phyloP scores from a whole-genome alignment of 2,888 invertebrate genomes.

The Trissolcus japonicus region DNA sequence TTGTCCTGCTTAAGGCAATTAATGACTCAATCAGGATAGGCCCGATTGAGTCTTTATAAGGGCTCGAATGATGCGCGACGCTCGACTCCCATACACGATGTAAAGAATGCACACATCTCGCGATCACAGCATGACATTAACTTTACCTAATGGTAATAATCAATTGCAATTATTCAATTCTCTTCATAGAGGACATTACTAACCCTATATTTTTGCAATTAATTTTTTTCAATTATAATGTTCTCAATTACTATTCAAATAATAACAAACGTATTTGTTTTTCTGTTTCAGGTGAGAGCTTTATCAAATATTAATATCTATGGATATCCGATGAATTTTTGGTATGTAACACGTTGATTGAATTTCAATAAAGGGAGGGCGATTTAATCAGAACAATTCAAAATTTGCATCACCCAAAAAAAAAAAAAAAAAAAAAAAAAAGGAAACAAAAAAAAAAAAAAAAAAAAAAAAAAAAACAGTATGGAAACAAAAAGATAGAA shows the following conservation, averaged over 20 bases:
- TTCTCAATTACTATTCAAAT: neutral
- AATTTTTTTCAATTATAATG: neutral
- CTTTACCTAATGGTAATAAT: slow-evolving; percentile 4
- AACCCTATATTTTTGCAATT: neutral
- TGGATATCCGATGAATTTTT: neutral
- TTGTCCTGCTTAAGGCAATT: slow-evolving; percentile 72
- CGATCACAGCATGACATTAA: slow-evolving; percentile 64
- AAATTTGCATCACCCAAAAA: too few relatives aligned
- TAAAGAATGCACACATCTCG: slow-evolving; percentile 66
- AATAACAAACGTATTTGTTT: slow-evolving; percentile 13
- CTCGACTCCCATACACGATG: slow-evolving; percentile 68
- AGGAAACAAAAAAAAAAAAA: neutral
- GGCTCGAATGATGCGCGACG: slow-evolving; percentile 67
- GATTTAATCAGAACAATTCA: too few relatives aligned
- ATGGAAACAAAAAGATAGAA: too few relatives aligned
- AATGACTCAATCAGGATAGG: slow-evolving; percentile 69
- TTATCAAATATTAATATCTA: neutral
- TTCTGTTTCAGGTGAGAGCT: slow-evolving; percentile 33
- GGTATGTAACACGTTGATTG: slow-evolving; percentile 41
- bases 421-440: too few relatives aligned
- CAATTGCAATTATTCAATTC: slow-evolving; percentile 1
- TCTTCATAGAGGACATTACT: neutral
- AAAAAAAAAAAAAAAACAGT: neutral
- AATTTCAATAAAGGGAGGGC: too few relatives aligned
- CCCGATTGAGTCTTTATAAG: slow-evolving; percentile 70